phyloP scores from a whole-genome alignment of 2,888 invertebrate genomes.

The Falcaria lacertinaria region DNA sequence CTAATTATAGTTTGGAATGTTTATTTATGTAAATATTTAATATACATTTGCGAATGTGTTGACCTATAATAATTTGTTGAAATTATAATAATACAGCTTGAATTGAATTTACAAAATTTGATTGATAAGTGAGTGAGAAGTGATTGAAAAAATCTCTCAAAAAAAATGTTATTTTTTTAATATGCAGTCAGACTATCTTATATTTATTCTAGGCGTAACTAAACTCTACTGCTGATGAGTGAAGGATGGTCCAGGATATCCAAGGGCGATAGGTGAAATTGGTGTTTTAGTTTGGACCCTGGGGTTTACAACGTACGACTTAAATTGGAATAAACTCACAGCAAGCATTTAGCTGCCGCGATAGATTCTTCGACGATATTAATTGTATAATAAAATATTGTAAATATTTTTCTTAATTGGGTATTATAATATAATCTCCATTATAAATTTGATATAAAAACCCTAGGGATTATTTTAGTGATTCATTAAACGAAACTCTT shows the following conservation, averaged over 20 bases:
- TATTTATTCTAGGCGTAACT: conserved; percentile 26
- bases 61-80: no score
- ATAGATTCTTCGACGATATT: background rate
- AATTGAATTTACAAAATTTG: no score
- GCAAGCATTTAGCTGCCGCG: conserved; percentile 2
- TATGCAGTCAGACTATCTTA: background rate
- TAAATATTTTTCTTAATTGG: background rate
- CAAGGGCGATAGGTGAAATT: conserved; percentile 61
- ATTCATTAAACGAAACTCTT: background rate
- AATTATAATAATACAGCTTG: no score
- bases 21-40: no score
- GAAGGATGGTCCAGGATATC: conserved; percentile 45
- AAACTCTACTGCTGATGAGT: conserved; percentile 56
- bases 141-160: no score
- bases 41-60: no score
- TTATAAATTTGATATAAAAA: background rate
- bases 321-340: conserved; percentile 26
- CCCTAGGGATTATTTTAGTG: background rate
- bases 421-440: background rate
- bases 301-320: conserved; percentile 43
- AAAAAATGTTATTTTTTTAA: no score
- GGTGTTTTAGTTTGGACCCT: conserved; percentile 74
- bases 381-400: background rate
- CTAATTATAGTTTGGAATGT: background rate
- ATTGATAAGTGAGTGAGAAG: no score